These are phyloP conservation scores for Endomychus coccineus DNA, from an alignment of 2,888 invertebrate genomes.

Conservation along the genomic window DNA sequence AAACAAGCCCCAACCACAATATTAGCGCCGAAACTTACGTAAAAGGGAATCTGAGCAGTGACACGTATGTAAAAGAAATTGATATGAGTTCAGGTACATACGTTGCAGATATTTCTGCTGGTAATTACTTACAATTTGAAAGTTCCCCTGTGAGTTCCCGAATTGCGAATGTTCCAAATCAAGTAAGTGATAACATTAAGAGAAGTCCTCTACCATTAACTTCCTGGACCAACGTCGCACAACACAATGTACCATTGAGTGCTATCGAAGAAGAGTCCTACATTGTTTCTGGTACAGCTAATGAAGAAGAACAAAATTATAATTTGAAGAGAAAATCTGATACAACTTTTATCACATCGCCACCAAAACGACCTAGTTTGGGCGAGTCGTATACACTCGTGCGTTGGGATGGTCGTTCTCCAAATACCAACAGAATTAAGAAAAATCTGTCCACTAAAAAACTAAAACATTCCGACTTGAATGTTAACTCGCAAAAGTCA, in stretches of 20 bases:
- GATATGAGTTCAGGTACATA: conserved; percentile 17
- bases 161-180: too few species aligned
- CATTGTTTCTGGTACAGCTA: too few species aligned
- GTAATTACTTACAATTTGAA: not conserved
- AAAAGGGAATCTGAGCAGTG: conserved; percentile 39
- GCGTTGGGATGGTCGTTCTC: conserved; percentile 2
- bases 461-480: not conserved
- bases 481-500: conserved; percentile 13
- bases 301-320: too few species aligned
- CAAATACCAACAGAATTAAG: not conserved
- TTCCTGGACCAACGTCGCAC: not conserved
- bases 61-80: conserved; percentile 30
- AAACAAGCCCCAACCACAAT: conserved; percentile 25
- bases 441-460: not conserved
- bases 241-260: not conserved
- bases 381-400: conserved; percentile 21
- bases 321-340: conserved; percentile 27
- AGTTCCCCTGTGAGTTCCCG: too few species aligned
- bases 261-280: not conserved
- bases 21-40: conserved; percentile 49
- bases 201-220: too few species aligned
- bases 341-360: conserved; percentile 17
- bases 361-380: conserved; percentile 24
- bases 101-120: conserved; percentile 5
- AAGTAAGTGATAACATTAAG: too few species aligned